phyloP scores from a whole-genome alignment of 2,797 vertebrate species.

The Urocyon cinereoargenteus region DNA sequence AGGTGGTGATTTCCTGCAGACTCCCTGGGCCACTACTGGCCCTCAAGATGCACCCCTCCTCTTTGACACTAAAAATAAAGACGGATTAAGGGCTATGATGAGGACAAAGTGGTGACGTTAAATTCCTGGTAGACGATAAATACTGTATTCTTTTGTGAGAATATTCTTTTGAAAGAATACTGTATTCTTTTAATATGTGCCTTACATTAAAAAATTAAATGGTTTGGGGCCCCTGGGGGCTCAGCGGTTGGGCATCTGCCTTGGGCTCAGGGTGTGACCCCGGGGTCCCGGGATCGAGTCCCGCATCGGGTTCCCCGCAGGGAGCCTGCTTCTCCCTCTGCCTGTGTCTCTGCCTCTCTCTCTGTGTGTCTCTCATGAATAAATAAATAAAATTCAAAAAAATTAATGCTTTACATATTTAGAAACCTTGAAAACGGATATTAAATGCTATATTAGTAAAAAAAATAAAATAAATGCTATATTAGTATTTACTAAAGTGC shows the following conservation, averaged over 20 bases:
- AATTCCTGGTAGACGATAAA: not conserved
- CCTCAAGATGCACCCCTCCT: not conserved
- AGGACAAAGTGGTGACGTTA: not conserved
- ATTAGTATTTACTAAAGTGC: not conserved
- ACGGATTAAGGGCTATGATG: not conserved
- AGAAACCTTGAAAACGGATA: not conserved
- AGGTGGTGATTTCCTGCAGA: not conserved
- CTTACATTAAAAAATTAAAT: not conserved
- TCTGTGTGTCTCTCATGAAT: too few relatives aligned
- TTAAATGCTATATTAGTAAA: not conserved
- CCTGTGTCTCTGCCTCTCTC: too few relatives aligned
- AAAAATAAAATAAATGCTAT: not conserved
- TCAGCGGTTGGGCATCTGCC: too few relatives aligned
- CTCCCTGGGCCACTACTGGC: not conserved
- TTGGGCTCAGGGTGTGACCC: too few relatives aligned
- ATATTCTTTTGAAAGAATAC: not conserved
- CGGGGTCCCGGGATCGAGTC: too few relatives aligned
- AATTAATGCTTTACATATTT: not conserved
- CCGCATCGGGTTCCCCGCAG: too few relatives aligned
- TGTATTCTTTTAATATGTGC: not conserved
- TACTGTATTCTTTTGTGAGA: not conserved
- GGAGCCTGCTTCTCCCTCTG: too few relatives aligned
- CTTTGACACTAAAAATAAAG: not conserved
- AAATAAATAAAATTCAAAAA: too few relatives aligned
- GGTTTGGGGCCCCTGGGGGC: not conserved